Percentiles rank a stretch among this genome's conserved stretches.
Evolutionary conservation across 2,888 invertebrate species (phyloP).

Genomic region (Disparrhopalites patrizii): DNA sequence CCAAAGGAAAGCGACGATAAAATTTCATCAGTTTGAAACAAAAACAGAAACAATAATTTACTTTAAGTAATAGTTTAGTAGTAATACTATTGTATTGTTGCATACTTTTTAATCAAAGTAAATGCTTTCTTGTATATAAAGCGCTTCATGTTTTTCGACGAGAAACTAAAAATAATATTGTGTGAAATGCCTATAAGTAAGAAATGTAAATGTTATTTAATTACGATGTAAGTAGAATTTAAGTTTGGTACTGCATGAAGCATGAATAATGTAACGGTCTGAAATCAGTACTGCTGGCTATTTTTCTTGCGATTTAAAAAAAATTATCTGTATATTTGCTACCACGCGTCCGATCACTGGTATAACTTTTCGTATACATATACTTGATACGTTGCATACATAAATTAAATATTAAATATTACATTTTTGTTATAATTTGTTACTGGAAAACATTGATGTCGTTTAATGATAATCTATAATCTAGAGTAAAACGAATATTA

Average conservation of each 20-base stretch:
- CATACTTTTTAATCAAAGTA: not conserved
- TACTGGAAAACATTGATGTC: not conserved
- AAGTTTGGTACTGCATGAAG: too few species aligned
- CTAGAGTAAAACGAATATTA: not conserved
- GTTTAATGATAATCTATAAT: not conserved
- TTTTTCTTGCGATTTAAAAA: too few species aligned
- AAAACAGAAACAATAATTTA: not conserved
- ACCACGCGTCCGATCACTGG: too few species aligned
- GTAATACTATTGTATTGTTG: not conserved
- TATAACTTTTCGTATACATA: too few species aligned
- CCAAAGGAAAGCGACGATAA: conserved; percentile 13
- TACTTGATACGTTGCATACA: too few species aligned
- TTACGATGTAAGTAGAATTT: too few species aligned
- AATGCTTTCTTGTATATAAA: not conserved
- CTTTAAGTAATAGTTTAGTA: not conserved
- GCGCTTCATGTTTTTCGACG: not conserved
- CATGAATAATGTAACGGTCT: too few species aligned
- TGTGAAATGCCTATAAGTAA: too few species aligned
- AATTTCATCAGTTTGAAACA: conserved; percentile 16
- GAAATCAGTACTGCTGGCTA: too few species aligned
- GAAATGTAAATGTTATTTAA: too few species aligned
- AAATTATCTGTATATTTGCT: too few species aligned
- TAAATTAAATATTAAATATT: too few species aligned
- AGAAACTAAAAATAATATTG: not conserved
- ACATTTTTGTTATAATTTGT: not conserved